These are phyloP conservation scores for Xenopus borealis DNA, from an alignment of 2,113 vertebrate species.

Conservation along the genomic window DNA sequence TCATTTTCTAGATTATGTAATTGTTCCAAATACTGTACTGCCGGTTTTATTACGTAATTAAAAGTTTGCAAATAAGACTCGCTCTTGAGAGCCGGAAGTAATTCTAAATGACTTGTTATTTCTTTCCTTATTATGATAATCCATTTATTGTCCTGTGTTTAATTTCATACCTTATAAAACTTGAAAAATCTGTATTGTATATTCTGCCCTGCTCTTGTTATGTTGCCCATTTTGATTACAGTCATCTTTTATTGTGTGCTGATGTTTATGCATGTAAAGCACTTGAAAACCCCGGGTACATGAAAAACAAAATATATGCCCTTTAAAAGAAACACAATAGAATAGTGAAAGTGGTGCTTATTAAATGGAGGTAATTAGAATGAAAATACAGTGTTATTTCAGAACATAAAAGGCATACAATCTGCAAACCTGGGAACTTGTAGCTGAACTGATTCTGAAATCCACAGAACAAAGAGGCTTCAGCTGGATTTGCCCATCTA, in stretches of 20 bases:
- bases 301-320: constrained; percentile 33
- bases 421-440: too few relatives aligned
- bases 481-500: too few relatives aligned
- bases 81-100: constrained; percentile 10
- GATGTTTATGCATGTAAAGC: constrained; percentile 52
- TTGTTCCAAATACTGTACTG: constrained; percentile 34
- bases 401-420: too few relatives aligned
- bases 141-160: constrained; percentile 55
- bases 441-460: too few relatives aligned
- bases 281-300: constrained; percentile 46
- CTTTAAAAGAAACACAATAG: constrained; percentile 31
- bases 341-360: constrained; percentile 19
- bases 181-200: constrained; percentile 58
- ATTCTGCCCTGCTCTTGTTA: constrained; percentile 55
- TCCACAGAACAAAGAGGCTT: too few relatives aligned
- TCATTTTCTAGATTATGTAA: constrained; percentile 33
- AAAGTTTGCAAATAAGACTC: constrained; percentile 38
- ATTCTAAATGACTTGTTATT: constrained; percentile 46
- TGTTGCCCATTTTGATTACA: constrained; percentile 59
- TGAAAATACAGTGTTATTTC: too few relatives aligned
- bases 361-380: neutral
- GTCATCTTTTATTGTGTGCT: constrained; percentile 57
- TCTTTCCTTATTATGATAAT: constrained; percentile 53
- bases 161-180: constrained; percentile 68
- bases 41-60: constrained; percentile 40